Evolutionary conservation across 92 coral and sea anemone genomes (phyloP).

Genomic region (Porites evermanni): DNA sequence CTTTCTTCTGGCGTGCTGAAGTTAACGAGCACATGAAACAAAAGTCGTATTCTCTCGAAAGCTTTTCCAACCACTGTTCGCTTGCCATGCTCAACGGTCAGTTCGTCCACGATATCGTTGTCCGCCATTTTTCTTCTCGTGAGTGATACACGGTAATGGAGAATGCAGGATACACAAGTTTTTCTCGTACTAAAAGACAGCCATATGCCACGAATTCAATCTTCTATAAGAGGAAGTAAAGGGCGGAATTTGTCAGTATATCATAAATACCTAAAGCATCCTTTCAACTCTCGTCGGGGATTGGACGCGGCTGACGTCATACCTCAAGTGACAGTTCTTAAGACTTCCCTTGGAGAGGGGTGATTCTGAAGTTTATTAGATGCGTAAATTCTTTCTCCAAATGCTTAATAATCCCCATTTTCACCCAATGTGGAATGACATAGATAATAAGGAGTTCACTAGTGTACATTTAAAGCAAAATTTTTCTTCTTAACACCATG

Average conservation of each 20-base stretch:
- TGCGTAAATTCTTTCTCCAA: neutral
- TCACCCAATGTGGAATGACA: neutral
- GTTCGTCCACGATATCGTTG: constrained; percentile 59
- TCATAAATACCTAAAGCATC: constrained; percentile 37
- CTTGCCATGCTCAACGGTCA: constrained; percentile 80
- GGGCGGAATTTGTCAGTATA: constrained; percentile 27
- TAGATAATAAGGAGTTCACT: neutral
- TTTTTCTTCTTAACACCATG: neutral
- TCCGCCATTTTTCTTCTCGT: constrained; percentile 64
- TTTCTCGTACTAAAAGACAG: constrained; percentile 5
- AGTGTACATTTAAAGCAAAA: neutral
- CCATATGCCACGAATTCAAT: constrained; percentile 19
- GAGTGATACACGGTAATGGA: neutral
- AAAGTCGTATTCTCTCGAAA: constrained; percentile 64
- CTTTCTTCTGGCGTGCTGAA: constrained; percentile 67
- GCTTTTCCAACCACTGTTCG: constrained; percentile 64
- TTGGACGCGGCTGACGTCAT: constrained; percentile 35
- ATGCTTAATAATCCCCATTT: no score
- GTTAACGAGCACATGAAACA: constrained; percentile 77
- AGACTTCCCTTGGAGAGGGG: constrained; percentile 47
- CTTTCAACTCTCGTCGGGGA: constrained; percentile 13
- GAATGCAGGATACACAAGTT: neutral
- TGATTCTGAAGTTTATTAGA: neutral
- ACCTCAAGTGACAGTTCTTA: constrained; percentile 3
- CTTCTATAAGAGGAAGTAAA: constrained; percentile 29